Percentiles rank a stretch among this genome's conserved stretches.
phyloP scores from a whole-genome alignment of 2,113 vertebrate species.

The Condylura cristata region DNA sequence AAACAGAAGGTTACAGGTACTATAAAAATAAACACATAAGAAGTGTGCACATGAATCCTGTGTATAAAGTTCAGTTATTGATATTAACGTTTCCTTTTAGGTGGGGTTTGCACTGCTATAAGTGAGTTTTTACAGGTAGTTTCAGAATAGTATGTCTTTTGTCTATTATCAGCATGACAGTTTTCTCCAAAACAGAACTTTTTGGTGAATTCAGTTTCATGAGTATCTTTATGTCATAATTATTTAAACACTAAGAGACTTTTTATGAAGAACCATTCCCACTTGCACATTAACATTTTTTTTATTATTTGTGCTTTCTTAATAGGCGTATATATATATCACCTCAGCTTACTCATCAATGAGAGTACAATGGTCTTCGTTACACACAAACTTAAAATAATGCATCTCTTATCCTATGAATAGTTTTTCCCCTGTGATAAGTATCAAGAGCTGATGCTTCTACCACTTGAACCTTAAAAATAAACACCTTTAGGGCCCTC shows the following conservation, averaged over 20 bases:
- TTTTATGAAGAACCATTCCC: conserved; percentile 41
- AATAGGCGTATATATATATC: background rate
- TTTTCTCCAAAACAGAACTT: conserved; percentile 25
- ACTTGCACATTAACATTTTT: conserved; percentile 34
- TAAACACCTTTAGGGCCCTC: background rate
- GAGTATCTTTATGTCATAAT: background rate
- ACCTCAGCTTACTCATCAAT: conserved; percentile 28
- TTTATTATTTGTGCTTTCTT: conserved; percentile 52
- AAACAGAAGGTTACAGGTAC: conserved; percentile 47
- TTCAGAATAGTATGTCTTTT: background rate
- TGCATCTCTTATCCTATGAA: background rate
- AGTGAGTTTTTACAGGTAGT: background rate
- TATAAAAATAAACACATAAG: conserved; percentile 2
- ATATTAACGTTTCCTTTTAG: conserved; percentile 45
- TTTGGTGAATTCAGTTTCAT: conserved; percentile 52
- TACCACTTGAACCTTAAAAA: conserved; percentile 43
- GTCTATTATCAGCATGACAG: conserved; percentile 56
- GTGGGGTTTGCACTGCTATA: background rate
- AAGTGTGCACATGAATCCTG: background rate
- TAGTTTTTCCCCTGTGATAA: background rate
- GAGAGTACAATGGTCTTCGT: background rate
- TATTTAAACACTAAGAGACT: conserved; percentile 44
- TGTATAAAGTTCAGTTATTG: conserved; percentile 22
- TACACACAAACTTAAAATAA: conserved; percentile 57
- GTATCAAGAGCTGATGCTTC: background rate